Conservation (phyloP, 2,113 vertebrate species). For the western clawed frog (Xenopus tropicalis) region DNA sequence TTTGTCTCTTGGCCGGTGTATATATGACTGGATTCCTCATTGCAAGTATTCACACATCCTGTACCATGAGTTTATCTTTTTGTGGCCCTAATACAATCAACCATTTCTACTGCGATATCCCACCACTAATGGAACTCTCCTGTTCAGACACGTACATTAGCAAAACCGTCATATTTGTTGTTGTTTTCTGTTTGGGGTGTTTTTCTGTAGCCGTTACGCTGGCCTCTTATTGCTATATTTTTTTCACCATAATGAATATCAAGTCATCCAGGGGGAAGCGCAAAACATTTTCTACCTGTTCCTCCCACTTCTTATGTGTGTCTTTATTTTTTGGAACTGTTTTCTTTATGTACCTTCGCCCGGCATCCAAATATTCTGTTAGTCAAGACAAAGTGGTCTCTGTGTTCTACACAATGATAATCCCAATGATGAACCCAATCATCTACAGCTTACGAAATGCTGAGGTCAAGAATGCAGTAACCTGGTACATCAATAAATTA, state of each 20-base stretch:
- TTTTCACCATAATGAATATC: slow-evolving; percentile 35
- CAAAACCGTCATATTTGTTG: slow-evolving; percentile 29
- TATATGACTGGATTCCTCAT: slow-evolving; percentile 28
- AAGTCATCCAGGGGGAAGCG: slow-evolving; percentile 20
- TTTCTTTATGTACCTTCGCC: slow-evolving; percentile 41
- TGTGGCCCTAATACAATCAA: slow-evolving; percentile 38
- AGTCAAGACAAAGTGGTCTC: slow-evolving; percentile 36
- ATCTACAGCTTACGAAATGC: slow-evolving; percentile 32
- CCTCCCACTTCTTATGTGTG: slow-evolving; percentile 24
- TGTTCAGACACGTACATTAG: slow-evolving; percentile 29
- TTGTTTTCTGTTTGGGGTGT: slow-evolving; percentile 20
- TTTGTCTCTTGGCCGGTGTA: slow-evolving; percentile 4
- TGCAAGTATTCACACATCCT: slow-evolving; percentile 15
- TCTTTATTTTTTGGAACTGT: slow-evolving; percentile 35
- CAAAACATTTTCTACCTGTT: slow-evolving; percentile 37
- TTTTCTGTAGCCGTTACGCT: slow-evolving; percentile 8
- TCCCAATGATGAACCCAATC: slow-evolving; percentile 39
- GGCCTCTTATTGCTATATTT: slow-evolving; percentile 29
- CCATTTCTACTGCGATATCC: slow-evolving; percentile 39
- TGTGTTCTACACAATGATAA: slow-evolving; percentile 38
- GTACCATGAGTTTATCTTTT: slow-evolving; percentile 25
- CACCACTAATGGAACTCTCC: slow-evolving; percentile 31
- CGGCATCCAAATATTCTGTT: slow-evolving; percentile 31
- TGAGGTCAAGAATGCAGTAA: slow-evolving; percentile 23
- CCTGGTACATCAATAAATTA: background rate